Evolutionary conservation across 2,888 invertebrate species (phyloP).

Genomic region (Trimorus sp.): DNA sequence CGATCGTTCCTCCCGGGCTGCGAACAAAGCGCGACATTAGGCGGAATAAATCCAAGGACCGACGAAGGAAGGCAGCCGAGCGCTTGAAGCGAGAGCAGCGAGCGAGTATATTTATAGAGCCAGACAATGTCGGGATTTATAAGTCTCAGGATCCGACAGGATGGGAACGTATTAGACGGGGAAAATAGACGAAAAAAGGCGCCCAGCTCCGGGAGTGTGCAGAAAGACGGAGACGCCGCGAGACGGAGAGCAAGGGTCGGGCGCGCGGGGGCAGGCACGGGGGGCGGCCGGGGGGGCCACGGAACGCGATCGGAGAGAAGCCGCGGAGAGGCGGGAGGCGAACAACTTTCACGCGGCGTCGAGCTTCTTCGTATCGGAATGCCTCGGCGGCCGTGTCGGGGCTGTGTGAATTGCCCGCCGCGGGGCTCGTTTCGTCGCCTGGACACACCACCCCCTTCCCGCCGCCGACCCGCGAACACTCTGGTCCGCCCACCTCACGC

Average conservation of each 20-base stretch:
- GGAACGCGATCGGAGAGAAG: constrained; percentile 56
- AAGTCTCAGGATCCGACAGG: constrained; percentile 67
- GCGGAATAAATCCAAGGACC: constrained; percentile 64
- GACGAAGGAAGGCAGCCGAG: constrained; percentile 50
- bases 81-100: constrained; percentile 29
- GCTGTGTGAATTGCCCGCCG: constrained; percentile 59
- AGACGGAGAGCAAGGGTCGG: constrained; percentile 27
- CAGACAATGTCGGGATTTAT: constrained; percentile 67
- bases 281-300: constrained; percentile 27
- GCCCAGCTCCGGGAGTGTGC: constrained; percentile 34
- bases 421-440: constrained; percentile 60
- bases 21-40: constrained; percentile 67
- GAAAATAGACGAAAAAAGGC: constrained; percentile 60
- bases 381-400: constrained; percentile 66
- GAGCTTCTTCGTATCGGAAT: constrained; percentile 73
- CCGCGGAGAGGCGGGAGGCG: constrained; percentile 68
- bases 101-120: constrained; percentile 63
- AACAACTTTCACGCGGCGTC: constrained; percentile 76
- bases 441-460: constrained; percentile 36
- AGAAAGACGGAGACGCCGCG: constrained; percentile 44
- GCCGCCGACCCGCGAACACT: too few relatives aligned
- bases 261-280: constrained; percentile 4
- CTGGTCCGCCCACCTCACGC: too few relatives aligned
- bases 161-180: constrained; percentile 67
- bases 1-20: constrained; percentile 39